Evolutionary conservation across 2,113 vertebrate genomes (phyloP).

Genomic region (Merops nubicus): DNA sequence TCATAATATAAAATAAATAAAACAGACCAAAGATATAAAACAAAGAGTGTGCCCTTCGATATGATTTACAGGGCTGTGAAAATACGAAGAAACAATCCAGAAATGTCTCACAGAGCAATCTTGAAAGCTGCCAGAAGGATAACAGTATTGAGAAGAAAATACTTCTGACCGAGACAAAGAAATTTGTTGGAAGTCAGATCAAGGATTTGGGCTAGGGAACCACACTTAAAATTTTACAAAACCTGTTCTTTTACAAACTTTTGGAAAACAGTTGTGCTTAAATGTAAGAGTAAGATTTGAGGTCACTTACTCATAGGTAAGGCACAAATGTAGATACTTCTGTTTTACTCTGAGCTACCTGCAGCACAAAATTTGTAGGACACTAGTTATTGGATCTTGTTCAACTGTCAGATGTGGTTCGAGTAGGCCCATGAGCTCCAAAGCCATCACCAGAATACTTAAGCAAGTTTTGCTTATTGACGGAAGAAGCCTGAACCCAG

Average conservation of each 20-base stretch:
- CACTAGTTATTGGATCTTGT: background rate
- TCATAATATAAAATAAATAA: background rate
- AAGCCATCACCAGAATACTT: background rate
- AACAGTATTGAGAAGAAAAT: background rate
- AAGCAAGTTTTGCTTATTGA: background rate
- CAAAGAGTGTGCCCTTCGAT: background rate
- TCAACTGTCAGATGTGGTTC: background rate
- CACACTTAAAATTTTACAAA: background rate
- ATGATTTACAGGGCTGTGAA: background rate
- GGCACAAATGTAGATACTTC: accelerated
- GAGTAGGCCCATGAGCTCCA: background rate
- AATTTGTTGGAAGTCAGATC: background rate
- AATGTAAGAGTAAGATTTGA: background rate
- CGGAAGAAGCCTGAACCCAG: background rate
- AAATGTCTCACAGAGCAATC: background rate
- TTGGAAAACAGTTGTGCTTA: background rate
- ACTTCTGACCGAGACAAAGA: background rate
- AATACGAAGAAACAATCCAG: background rate
- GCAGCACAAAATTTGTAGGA: background rate
- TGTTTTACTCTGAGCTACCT: background rate
- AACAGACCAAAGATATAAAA: background rate
- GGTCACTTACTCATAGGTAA: background rate
- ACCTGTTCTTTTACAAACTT: background rate
- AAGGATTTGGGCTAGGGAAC: background rate
- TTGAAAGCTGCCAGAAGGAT: background rate